Base-by-base conservation (phyloP, 2,113 vertebrate genomes). In the Setophaga kirtlandii region DNA sequence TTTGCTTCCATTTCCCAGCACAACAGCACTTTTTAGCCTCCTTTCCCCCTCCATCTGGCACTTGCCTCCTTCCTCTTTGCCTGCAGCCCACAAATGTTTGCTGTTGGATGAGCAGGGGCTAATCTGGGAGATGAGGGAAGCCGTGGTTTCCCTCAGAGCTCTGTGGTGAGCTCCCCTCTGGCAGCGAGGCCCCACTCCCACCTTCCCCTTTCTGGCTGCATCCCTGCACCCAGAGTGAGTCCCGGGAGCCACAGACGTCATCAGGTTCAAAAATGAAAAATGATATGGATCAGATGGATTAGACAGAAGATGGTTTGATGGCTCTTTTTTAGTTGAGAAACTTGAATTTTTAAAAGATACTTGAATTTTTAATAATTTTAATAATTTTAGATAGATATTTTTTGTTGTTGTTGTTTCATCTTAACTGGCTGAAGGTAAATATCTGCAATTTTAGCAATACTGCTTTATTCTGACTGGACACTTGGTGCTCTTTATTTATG, bases 61-160 rank as follows among this genome's bases (percentile, higher is more conserved):
- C 81, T 80, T 80, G 30, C 56, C 64, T 91, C n/a, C 82, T 74
- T 94, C 85, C 71, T 70, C 79, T 92, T 95, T 89, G 52, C n/a
- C 58, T 52, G 63, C 47, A 96, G 37, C 75, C 88, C 92, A 60
- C 73, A 90, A 60, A 17, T 27, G 69, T 56, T 95, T 62, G 55
- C 63, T 80, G 37, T 50, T 70, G 89, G 75, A 79, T 67, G 37
- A 83, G 63, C 41, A 76, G n/a, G 4, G 5, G 46, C 85, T 90
- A 47, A 96, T 90, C 59, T 83, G 3, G 7, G 58, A 75, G 70
- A 22, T 44, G 9, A 19, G 15, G 85, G 90, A 90, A 93, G 22
- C 17, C 15, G 78, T 2, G 35, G 59, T 83, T 97, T 93, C 30
- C 44, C 67, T 63, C 5, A 0, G 2, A 64, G 68, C 25, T 2